Evolutionary conservation across 2,888 invertebrate genomes (phyloP).

Genomic region (Acleris holmiana): DNA sequence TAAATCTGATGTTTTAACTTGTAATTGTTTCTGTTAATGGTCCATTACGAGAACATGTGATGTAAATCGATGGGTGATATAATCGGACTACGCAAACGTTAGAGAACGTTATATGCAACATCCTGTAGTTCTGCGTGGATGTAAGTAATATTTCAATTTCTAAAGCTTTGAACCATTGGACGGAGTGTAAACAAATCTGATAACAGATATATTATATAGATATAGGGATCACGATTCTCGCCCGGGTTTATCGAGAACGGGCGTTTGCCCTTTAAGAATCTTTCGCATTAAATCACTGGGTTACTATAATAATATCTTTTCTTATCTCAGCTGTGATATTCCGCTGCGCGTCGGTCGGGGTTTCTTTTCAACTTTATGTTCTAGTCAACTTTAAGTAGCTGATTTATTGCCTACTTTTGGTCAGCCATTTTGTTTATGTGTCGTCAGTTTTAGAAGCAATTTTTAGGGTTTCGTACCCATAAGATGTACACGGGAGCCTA

Average conservation of each 20-base stretch:
- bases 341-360: constrained; percentile 12
- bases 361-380: constrained; percentile 13
- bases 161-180: constrained; percentile 13
- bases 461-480: too few relatives aligned
- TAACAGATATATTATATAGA: constrained; percentile 35
- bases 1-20: constrained; percentile 52
- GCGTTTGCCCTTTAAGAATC: constrained; percentile 41
- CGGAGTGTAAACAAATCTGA: constrained; percentile 32
- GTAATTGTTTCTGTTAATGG: constrained; percentile 58
- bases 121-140: constrained; percentile 53
- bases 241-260: constrained; percentile 39
- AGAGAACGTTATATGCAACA: constrained; percentile 48
- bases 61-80: constrained; percentile 61
- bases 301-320: constrained; percentile 38
- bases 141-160: background rate
- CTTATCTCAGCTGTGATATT: constrained; percentile 34
- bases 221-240: constrained; percentile 42
- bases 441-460: background rate
- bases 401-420: constrained; percentile 7
- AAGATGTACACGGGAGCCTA: too few relatives aligned
- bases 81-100: constrained; percentile 53
- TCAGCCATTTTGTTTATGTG: constrained; percentile 1
- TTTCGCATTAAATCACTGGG: constrained; percentile 44
- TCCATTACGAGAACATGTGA: constrained; percentile 64
- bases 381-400: constrained; percentile 13